A percentile compares a stretch with the other conserved stretches of the same genome.
These are phyloP conservation scores for Pithys albifrons DNA, from an alignment of 2,113 vertebrate genomes.

Conservation along the genomic window DNA sequence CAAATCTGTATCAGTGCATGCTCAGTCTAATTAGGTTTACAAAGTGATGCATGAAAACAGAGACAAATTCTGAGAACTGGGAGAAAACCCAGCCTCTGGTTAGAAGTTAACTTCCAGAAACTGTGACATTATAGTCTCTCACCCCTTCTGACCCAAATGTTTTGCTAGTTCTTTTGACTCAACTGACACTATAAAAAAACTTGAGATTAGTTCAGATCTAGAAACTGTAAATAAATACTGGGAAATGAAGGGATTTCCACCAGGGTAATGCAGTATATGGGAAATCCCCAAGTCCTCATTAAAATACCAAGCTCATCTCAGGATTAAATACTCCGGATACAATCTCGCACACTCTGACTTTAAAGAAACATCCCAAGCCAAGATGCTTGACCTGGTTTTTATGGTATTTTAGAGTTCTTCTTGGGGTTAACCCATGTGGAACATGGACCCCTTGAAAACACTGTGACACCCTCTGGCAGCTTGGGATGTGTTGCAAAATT, in stretches of 20 bases:
- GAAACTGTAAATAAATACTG: not conserved
- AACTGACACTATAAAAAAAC: not conserved
- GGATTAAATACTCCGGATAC: not conserved
- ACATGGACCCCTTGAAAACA: not conserved
- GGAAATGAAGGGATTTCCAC: not conserved
- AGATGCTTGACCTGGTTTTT: not conserved
- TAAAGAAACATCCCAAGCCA: not conserved
- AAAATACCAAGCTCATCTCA: not conserved
- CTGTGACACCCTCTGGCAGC: not conserved
- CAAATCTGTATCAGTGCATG: not conserved
- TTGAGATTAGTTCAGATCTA: not conserved
- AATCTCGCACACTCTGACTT: not conserved
- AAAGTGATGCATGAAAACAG: not conserved
- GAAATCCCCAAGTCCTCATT: not conserved
- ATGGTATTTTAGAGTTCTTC: not conserved
- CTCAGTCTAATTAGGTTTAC: not conserved
- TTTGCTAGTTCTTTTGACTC: not conserved
- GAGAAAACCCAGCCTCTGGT: not conserved
- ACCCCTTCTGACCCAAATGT: rapidly evolving
- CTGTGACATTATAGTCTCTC: not conserved
- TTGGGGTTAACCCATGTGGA: not conserved
- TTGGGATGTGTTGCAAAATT: not conserved
- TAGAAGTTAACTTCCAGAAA: not conserved
- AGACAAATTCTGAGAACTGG: not conserved
- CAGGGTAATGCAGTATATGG: not conserved